Evolutionary conservation across 2,888 invertebrate genomes (phyloP), one percentile per base, ranked within the genome.

Genomic region (Subacronicta megacephala): DNA sequence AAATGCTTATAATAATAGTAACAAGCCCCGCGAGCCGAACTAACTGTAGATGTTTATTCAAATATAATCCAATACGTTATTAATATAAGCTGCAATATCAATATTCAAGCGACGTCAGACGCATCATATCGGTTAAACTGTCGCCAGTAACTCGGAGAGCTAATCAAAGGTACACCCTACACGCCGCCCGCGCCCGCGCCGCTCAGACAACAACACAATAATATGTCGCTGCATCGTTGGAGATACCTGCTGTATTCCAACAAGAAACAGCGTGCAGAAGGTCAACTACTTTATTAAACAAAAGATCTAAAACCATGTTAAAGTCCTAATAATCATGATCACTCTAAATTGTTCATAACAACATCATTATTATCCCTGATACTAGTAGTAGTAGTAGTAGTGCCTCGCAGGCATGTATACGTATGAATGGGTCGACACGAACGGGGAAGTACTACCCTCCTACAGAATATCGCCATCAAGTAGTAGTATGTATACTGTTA

Each of bases 121-220:
- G 7, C 6, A 18, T 38, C 18, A 23, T 41, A 15, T 41, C 15
- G 23, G 40, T 23, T 41, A 15, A 23, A 41, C 40, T 41, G 40
- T 23, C 23, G 40, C 40, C 40, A 41, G 26, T 41, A 41, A 41
- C 40, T 41, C 15, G 40, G 23, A 2, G 23, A 7, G 40, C 23
- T 23, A 41, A 41, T 41, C 40, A 41, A 23, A 41, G 40, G 23
- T 15, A 41, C 40, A 41, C 5, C n/a, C 18, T 15, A 41, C 40
- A 41, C 5, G 18, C 18, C 10, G 38, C 13, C 23, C 9, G 9
- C 26, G 26, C 9, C 23, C 23, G 23, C 26, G 13, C 13, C 7
- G 40, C 40, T 41, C 23, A 41, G 23, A 15, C 20, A 41, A 41
- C 40, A 41, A 13, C 9, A 41, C 40, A 23, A 41, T 15, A 23